Base-by-base conservation (phyloP, 2,888 invertebrate species). In the Zygogramma bicolorata region DNA sequence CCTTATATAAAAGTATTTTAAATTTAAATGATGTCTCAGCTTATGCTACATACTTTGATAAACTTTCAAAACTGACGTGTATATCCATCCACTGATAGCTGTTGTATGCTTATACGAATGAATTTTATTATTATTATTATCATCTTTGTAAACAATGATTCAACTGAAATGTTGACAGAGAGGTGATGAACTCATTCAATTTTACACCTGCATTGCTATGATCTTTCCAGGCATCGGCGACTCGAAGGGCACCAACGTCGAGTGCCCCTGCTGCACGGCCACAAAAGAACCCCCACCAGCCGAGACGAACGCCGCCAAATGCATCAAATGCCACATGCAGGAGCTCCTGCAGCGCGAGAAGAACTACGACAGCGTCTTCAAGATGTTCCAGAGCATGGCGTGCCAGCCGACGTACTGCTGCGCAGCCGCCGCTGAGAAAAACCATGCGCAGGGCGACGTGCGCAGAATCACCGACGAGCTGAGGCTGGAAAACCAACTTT, bases 291-390 rank as follows among this genome's bases (percentile, higher is more conserved):
- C 53, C 22, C 4, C 10, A 22, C 27, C n/a, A 34, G 38, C 22
- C 29, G 6, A 34, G 25, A 85, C 89, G 1, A 85, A 87, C 34
- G 88, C 86, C 61, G 91, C 93, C 74, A 88, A 91, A 59, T 90
- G 90, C 38, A 87, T 93, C 72, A 92, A 92, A 82, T 87, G 86
- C 60, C 88, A 91, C 72, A 90, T 94, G 20, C 88, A 88, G 40
- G 92, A 93, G 75, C 83, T 93, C 63, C 91, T 93, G 83, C 87
- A 89, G 63, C 88, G 91, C 58, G 93, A 93, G 82, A 88, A 91
- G 1, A 91, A 92, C 0, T 93, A 93, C 81, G 88, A 93, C 80
- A 91, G 65, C 31, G 70, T 73, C 2, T 65, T 78, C 2, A 70
- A 71, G 15, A 76, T 75, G 22, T 62, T 71, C 42, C 66, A 68